Evolutionary conservation across 2,797 vertebrate genomes (phyloP), one percentile per base, ranked within the genome.

Genomic region (Etheostoma nigrum): DNA sequence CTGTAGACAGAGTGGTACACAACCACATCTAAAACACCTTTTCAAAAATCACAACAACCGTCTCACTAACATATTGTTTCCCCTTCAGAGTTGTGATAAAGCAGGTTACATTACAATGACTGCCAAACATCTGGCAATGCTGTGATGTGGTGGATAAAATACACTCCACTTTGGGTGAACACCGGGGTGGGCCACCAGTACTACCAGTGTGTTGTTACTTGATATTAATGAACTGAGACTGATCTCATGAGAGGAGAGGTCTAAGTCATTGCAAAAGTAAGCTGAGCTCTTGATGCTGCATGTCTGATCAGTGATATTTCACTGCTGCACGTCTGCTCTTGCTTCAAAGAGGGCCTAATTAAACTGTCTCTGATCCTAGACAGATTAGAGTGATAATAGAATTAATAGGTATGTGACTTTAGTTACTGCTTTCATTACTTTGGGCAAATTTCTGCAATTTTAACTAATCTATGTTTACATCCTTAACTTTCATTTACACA

Each of bases 171-270:
- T 45, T 64, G 52, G 53, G 59, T 27, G 36, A 72, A 62, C 72
- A 72, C 25, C 69, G 83, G 81, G 81, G 77, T 78, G 80, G 85
- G 76, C 83, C 70, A 73, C 73, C 59, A 59, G 67, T 16, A 60
- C n/a, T 16, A 82, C 75, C 67, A 80, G 60, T 58, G 55, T 63
- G 72, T 52, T 85, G 90, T 87, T 86, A 93, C 80, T 80, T 90
- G 90, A 94, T 94, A 93, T 84, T 81, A 88, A 89, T 91, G 90
- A 93, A 88, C 86, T 74, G 82, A 78, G 71, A 49, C 84, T 88
- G 88, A 90, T 86, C 87, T 86, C 79, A 60, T 33, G n/a, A 83
- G 59, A 19, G 72, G 73, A 77, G 79, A 63, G 25, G 74, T 72
- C 55, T 52, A 51, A 84, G 74, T 82, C 82, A 68, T 61, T 82